Percentiles rank a stretch among this genome's conserved stretches.
Evolutionary conservation across 2,888 invertebrate genomes (phyloP).

Genomic region (Platycheirus rosarum): DNA sequence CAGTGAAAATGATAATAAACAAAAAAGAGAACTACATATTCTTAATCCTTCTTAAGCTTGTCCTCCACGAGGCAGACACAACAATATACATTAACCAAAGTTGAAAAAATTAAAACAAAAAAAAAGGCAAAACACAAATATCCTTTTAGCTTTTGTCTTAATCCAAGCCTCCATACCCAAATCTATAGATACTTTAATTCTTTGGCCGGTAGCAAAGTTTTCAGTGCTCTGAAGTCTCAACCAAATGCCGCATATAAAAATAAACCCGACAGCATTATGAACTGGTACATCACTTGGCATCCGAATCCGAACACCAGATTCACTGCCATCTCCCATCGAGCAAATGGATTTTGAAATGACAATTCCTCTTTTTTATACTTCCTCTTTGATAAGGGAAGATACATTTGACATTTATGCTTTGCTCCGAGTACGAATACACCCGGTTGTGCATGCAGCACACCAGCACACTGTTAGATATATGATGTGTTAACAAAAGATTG

Average conservation of each 20-base stretch:
- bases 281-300: slow-evolving; percentile 33
- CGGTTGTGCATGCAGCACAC: not conserved
- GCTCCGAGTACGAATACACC: slow-evolving; percentile 22
- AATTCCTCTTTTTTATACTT: slow-evolving; percentile 50
- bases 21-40: not conserved
- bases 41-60: not conserved
- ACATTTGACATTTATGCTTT: slow-evolving; percentile 67
- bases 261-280: slow-evolving; percentile 48
- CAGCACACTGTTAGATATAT: slow-evolving; percentile 12
- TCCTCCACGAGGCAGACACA: slow-evolving; percentile 22
- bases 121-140: slow-evolving; percentile 43
- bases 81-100: slow-evolving; percentile 52
- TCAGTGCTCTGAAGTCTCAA: not conserved
- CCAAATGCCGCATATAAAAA: slow-evolving; percentile 18
- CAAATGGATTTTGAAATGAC: slow-evolving; percentile 64
- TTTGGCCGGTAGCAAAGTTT: slow-evolving; percentile 25
- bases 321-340: slow-evolving; percentile 56
- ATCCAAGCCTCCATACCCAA: slow-evolving; percentile 21
- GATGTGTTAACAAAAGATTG: slow-evolving; percentile 40
- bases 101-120: slow-evolving; percentile 10
- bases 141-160: slow-evolving; percentile 52
- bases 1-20: too few species aligned
- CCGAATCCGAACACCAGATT: slow-evolving; percentile 40
- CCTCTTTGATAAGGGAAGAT: slow-evolving; percentile 61
- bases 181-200: slow-evolving; percentile 2